Evolutionary conservation across 53 echinoderm and acorn worm species (phyloP).

Genomic region (Zoroaster sp.): DNA sequence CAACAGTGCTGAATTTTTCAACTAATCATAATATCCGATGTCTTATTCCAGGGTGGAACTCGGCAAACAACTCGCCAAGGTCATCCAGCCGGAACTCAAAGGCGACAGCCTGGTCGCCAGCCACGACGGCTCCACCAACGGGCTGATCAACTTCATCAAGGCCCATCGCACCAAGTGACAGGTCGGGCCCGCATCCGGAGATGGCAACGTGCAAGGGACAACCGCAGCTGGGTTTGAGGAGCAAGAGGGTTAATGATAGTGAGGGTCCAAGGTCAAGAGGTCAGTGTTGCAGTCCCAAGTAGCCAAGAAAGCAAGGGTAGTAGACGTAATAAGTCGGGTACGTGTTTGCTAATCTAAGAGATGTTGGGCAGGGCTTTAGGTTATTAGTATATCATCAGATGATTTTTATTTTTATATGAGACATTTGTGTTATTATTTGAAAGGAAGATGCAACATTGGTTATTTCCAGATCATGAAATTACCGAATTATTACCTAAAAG

Average conservation of each 20-base stretch:
- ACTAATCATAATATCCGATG: too few relatives aligned
- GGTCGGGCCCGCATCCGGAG: slow-evolving; percentile 24
- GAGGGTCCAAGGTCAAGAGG: slow-evolving; percentile 4
- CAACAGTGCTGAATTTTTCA: too few relatives aligned
- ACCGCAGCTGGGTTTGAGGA: background rate
- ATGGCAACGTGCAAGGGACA: background rate
- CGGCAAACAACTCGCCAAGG: slow-evolving; percentile 95
- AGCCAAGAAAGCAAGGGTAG: background rate
- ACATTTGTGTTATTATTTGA: too few relatives aligned
- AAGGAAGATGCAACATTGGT: too few relatives aligned
- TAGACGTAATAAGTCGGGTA: background rate
- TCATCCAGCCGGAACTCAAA: slow-evolving; percentile 93
- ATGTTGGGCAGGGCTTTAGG: background rate
- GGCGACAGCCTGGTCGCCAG: slow-evolving; percentile 65
- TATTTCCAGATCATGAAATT: too few relatives aligned
- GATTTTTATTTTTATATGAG: too few relatives aligned
- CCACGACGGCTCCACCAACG: slow-evolving; percentile 96
- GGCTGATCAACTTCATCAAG: slow-evolving; percentile 99
- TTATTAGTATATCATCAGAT: too few relatives aligned
- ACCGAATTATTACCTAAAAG: too few relatives aligned
- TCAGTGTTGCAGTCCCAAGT: background rate
- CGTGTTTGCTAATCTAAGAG: slow-evolving; percentile 39
- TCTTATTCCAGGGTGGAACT: slow-evolving; percentile 84
- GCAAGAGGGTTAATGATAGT: background rate
- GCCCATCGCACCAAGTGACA: slow-evolving; percentile 60